Conservation (phyloP, 1,140 invertebrate species). For the Papilio polyxenes region DNA sequence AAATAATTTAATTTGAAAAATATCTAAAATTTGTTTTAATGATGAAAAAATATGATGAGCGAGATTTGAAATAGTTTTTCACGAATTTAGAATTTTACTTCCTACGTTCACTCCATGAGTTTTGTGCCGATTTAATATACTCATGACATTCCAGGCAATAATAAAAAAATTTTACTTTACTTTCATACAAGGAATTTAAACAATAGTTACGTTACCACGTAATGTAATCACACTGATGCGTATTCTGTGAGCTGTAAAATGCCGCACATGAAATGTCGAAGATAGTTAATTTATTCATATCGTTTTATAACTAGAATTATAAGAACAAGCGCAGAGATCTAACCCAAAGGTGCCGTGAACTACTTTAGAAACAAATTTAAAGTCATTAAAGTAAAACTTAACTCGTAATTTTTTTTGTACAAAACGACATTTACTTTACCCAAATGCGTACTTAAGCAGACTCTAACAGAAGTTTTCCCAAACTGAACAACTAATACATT, state of each 20-base stretch:
- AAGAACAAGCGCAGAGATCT: neutral
- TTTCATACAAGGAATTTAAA: neutral
- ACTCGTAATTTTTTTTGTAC: neutral
- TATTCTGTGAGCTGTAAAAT: constrained; percentile 27
- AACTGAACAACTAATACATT: no score
- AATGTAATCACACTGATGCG: constrained; percentile 12
- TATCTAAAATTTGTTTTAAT: no score
- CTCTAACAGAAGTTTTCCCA: no score
- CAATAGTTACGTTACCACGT: neutral
- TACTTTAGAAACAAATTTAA: neutral
- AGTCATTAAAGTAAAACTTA: neutral
- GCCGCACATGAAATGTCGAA: neutral
- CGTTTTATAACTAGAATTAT: constrained; percentile 22
- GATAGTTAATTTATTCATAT: neutral
- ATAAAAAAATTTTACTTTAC: neutral
- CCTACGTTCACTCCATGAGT: no score
- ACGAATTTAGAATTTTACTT: no score
- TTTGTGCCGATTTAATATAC: no score
- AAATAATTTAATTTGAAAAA: no score
- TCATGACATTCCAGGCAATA: no score
- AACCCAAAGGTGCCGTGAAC: neutral
- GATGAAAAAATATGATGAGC: no score
- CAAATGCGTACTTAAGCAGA: no score
- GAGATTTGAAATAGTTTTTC: no score
- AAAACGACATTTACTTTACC: no score